Evolutionary conservation across 1,140 invertebrate species (phyloP).

Genomic region (Camponotus pennsylvanicus): DNA sequence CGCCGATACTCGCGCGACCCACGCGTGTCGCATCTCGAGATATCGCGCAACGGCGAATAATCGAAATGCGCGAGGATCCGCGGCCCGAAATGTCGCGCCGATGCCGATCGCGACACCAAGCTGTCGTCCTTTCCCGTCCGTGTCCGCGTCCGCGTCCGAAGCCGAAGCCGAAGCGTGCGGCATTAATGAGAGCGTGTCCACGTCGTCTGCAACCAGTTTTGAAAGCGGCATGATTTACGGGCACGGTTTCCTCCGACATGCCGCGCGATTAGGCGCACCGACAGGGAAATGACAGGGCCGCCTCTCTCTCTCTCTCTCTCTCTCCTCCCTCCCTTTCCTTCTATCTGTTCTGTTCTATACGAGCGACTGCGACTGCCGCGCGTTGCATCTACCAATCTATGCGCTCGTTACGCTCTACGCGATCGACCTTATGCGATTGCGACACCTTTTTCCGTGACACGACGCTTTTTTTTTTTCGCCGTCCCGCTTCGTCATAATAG

Average conservation of each 20-base stretch:
- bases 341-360: neutral
- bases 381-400: constrained; percentile 34
- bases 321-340: constrained; percentile 20
- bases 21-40: neutral
- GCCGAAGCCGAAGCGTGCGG: constrained; percentile 43
- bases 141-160: neutral
- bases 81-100: constrained; percentile 40
- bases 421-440: constrained; percentile 55
- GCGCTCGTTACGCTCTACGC: constrained; percentile 39
- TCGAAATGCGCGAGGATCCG: neutral
- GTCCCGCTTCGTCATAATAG: constrained; percentile 35
- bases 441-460: constrained; percentile 28
- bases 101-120: neutral
- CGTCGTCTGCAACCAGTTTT: constrained; percentile 66
- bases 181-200: constrained; percentile 70
- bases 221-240: constrained; percentile 68
- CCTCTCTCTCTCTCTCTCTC: neutral
- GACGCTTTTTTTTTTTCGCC: constrained; percentile 9
- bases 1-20: neutral
- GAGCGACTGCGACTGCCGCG: neutral
- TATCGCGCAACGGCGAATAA: no score
- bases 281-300: constrained; percentile 51
- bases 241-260: constrained; percentile 54
- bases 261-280: constrained; percentile 55
- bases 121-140: neutral